phyloP scores from a whole-genome alignment of 2,797 vertebrate species.

The Silurus aristotelis region DNA sequence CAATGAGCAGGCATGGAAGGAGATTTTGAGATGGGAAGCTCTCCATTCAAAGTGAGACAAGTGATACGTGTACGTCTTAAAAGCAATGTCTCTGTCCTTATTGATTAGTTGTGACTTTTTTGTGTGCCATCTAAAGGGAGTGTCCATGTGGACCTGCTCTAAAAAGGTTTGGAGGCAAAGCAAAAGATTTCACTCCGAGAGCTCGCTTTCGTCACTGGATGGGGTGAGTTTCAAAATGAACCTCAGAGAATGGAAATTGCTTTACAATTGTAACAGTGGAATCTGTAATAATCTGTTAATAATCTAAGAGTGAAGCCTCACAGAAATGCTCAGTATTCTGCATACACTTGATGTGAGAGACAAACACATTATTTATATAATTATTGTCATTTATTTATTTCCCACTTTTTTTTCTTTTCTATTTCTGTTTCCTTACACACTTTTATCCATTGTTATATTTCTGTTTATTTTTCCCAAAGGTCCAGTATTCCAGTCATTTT shows the following conservation, averaged over 20 bases:
- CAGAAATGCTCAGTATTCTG: neutral
- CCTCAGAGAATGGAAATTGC: neutral
- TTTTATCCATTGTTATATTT: neutral
- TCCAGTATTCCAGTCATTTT: neutral
- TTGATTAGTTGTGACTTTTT: neutral
- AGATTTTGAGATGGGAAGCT: slow-evolving; percentile 87
- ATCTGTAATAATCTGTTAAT: neutral
- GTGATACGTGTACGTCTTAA: neutral
- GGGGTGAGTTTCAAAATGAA: slow-evolving; percentile 69
- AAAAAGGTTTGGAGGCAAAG: slow-evolving; percentile 82
- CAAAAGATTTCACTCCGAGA: slow-evolving; percentile 81
- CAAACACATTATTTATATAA: neutral
- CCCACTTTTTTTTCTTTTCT: neutral
- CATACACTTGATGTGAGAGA: neutral
- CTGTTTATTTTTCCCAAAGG: neutral
- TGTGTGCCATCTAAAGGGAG: slow-evolving; percentile 66
- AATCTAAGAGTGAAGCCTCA: neutral
- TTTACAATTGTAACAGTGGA: neutral
- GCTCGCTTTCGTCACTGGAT: slow-evolving; percentile 83
- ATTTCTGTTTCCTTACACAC: neutral
- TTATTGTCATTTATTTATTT: neutral
- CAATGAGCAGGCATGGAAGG: slow-evolving; percentile 85
- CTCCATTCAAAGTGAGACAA: slow-evolving; percentile 75
- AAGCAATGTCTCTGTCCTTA: neutral
- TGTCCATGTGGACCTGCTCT: slow-evolving; percentile 82